phyloP scores from a whole-genome alignment of 2,888 invertebrate species.

The Xestia c-nigrum region DNA sequence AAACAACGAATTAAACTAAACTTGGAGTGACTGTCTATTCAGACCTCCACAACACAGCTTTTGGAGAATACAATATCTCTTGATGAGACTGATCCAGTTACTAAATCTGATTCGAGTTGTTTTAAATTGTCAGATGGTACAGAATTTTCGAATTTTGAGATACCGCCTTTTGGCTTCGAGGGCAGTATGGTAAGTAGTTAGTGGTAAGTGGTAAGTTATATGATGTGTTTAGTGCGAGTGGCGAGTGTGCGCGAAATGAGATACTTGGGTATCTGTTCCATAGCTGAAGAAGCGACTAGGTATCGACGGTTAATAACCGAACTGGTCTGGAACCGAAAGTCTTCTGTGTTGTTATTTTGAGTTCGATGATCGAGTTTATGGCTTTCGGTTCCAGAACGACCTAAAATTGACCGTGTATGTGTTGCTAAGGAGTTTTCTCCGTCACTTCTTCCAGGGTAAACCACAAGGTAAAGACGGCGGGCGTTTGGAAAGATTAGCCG shows the following conservation, averaged over 20 bases:
- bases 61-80: not conserved
- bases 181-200: constrained; percentile 17
- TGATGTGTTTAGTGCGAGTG: constrained; percentile 41
- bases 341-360: too few species aligned
- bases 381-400: too few species aligned
- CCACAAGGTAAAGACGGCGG: too few species aligned
- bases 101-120: not conserved
- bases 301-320: too few species aligned
- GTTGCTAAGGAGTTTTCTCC: too few species aligned
- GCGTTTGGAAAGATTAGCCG: too few species aligned
- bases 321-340: too few species aligned
- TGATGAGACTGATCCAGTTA: not conserved
- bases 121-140: not conserved
- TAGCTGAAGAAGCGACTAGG: too few species aligned
- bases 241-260: constrained; percentile 27
- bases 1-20: not conserved
- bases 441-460: too few species aligned
- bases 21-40: not conserved
- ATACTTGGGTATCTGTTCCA: not conserved
- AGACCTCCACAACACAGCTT: not conserved
- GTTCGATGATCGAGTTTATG: too few species aligned
- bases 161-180: not conserved
- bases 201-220: constrained; percentile 37
- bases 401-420: too few species aligned
- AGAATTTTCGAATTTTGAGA: not conserved